Percentiles rank a stretch among this genome's conserved stretches.
These are phyloP conservation scores for Microtus ochrogaster DNA, from an alignment of 2,113 vertebrate species.

Conservation along the genomic window DNA sequence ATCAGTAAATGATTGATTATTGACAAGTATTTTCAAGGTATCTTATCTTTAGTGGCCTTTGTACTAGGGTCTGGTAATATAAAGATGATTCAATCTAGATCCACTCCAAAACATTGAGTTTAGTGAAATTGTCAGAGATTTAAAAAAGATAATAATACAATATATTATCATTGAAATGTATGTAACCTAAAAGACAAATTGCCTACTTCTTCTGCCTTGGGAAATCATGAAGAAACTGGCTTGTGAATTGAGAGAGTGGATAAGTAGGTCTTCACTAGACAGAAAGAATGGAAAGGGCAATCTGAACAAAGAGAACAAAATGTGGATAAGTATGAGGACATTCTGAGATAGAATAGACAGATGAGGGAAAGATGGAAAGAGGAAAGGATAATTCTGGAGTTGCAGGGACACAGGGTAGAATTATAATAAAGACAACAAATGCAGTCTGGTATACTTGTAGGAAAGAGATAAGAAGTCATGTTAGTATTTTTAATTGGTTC, in stretches of 20 bases:
- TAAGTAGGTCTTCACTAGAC: background rate
- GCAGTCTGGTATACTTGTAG: background rate
- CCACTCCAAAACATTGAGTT: background rate
- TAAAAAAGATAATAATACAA: background rate
- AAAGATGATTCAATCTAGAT: background rate
- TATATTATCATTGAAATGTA: background rate
- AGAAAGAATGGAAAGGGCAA: background rate
- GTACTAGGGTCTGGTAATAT: background rate
- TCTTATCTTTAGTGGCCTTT: slow-evolving; percentile 18
- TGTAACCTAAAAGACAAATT: background rate
- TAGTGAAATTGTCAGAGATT: background rate
- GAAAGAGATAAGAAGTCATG: slow-evolving; percentile 1
- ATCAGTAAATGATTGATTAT: slow-evolving; percentile 1
- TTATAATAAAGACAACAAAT: background rate
- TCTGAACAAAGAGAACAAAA: background rate
- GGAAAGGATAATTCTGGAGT: background rate
- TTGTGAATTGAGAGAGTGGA: background rate
- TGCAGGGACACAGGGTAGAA: background rate
- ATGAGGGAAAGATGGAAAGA: background rate
- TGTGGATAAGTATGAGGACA: background rate
- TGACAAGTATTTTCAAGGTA: slow-evolving; percentile 14
- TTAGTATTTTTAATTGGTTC: slow-evolving; percentile 25
- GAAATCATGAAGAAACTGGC: background rate
- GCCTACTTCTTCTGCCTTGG: background rate
- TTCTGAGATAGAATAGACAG: background rate